Evolutionary conservation across 2,797 vertebrate genomes (phyloP), one percentile per base, ranked within the genome.

Genomic region (Malacoctenus gilli): DNA sequence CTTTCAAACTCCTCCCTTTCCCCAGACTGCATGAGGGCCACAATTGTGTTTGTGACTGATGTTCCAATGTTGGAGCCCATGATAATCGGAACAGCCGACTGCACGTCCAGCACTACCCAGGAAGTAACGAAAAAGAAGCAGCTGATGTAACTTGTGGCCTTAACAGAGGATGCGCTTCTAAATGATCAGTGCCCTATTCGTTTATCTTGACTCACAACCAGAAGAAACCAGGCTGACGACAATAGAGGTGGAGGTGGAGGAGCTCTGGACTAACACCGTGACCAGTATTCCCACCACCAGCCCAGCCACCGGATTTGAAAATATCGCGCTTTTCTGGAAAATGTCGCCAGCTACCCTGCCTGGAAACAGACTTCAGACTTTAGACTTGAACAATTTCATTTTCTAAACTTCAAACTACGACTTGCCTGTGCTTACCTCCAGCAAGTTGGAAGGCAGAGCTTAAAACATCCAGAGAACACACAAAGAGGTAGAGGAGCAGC

Each of bases 41-140:
- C 93, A 0, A 94, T 92, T 48, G 92, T 93, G 43, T 93, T 94
- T 61, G 93, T 94, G 82, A 94, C 89, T 0, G 93, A 95, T 34
- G 92, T 94, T 41, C 93, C 93, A 0, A 93, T 94, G 80, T 95
- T 94, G 79, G 94, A 92, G 69, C 93, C 93, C 93, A 94, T 95
- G 79, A 93, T 92, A 59, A 95, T 92, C 13, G 93, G 93, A 67
- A 93, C 56, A 14, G 79, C 82, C 15, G 72, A 71, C 12, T 25
- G 43, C 13, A 83, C 80, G 36, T 76, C 52, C 13, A 82, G 53
- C 34, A 76, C 71, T 78, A 12, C 3, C 31, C 4, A 39, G 4
- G 60, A 20, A 55, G 2, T 28, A 28, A 1, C 6, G 4, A 4
- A 28, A 28, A 3, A 28, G 9, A 28, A 28, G n/a, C n/a, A n/a